Percentiles rank a stretch among this genome's conserved stretches.
Evolutionary conservation across 2,113 vertebrate species (phyloP).

Genomic region (Phaethon lepturus): DNA sequence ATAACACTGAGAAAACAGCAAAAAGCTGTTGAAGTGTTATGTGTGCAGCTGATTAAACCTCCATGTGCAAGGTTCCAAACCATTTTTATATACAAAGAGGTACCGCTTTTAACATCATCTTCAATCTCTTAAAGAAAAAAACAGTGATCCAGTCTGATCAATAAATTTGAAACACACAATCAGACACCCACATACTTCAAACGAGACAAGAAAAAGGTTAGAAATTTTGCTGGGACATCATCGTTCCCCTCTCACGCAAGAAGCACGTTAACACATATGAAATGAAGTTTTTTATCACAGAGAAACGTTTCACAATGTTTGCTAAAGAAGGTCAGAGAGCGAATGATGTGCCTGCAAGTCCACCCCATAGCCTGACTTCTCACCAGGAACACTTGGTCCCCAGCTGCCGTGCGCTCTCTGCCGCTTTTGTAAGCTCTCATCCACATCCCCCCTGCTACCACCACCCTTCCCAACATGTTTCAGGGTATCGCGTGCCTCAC

Average conservation of each 20-base stretch:
- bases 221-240: background rate
- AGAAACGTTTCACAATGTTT: background rate
- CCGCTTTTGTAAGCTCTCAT: no score
- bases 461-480: background rate
- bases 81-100: background rate
- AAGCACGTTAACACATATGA: background rate
- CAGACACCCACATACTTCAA: background rate
- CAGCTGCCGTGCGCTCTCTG: fast-evolving
- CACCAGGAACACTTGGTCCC: background rate
- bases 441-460: background rate
- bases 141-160: no score
- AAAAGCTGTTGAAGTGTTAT: background rate
- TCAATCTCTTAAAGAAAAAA: background rate
- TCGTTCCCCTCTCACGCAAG: background rate
- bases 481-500: fast-evolving
- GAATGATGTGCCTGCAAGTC: background rate
- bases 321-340: background rate
- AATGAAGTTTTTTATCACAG: background rate
- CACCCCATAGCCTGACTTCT: background rate
- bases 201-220: background rate
- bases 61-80: fast-evolving
- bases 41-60: background rate
- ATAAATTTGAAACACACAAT: no score
- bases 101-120: background rate
- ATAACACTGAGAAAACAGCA: background rate